Evolutionary conservation across 2,888 invertebrate genomes (phyloP).

Genomic region (Eupsilia transversa): DNA sequence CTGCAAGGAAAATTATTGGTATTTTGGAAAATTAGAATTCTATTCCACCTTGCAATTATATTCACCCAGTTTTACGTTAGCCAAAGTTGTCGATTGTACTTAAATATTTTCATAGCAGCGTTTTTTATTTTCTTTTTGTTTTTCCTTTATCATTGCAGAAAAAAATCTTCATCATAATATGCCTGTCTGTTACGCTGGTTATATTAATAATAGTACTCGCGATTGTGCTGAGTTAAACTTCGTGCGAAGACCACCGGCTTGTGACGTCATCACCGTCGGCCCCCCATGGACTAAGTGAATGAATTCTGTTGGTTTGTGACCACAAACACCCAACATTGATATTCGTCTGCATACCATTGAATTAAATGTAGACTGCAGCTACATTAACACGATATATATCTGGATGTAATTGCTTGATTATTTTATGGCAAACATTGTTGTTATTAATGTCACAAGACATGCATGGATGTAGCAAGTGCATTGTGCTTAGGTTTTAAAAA

Average conservation of each 20-base stretch:
- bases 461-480: conserved; percentile 61
- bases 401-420: conserved; percentile 61
- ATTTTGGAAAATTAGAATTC: neutral
- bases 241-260: conserved; percentile 67
- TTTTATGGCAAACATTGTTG: conserved; percentile 52
- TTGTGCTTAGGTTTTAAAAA: conserved; percentile 57
- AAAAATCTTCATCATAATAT: conserved; percentile 96
- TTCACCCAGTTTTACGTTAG: neutral
- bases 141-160: conserved; percentile 94
- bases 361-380: conserved; percentile 54
- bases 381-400: conserved; percentile 57
- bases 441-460: conserved; percentile 52
- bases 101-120: conserved; percentile 59
- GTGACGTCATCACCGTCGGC: conserved; percentile 70
- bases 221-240: conserved; percentile 78
- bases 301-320: conserved; percentile 69
- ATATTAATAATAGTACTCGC: conserved; percentile 94
- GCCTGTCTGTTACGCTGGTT: conserved; percentile 94
- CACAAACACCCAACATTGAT: conserved; percentile 70
- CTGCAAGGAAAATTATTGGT: neutral
- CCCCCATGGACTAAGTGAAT: conserved; percentile 63
- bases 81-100: conserved; percentile 52
- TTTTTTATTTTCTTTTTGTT: conserved; percentile 89
- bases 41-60: neutral
- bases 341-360: conserved; percentile 70